Evolutionary conservation across 2,888 invertebrate genomes (phyloP), one percentile per base, ranked within the genome.

Genomic region (Leptinotarsa peninsularis): DNA sequence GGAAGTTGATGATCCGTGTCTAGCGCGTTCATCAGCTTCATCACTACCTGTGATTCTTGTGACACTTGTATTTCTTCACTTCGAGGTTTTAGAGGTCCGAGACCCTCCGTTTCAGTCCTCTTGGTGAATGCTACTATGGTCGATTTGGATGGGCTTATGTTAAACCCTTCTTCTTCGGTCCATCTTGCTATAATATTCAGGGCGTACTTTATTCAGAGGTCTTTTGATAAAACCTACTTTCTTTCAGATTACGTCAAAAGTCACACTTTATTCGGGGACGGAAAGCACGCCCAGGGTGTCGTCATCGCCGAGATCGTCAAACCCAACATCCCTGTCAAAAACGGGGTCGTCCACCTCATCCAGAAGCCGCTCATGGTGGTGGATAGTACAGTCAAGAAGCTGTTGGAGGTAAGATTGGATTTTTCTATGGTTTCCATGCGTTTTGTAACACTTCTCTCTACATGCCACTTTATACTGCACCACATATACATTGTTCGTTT

Each of bases 271-370:
- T 89, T 94, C 60, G 95, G 95, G 4, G 95, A 96, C 84, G 89
- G 92, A 3, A 93, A 92, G 81, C 96, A 96, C 87, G 91, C 93
- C 17, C 91, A 93, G 71, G 97, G 97, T 14, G 95, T 95, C 4
- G 97, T 97, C 1, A 88, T 96, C 79, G 95, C 96, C 1, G 95
- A 96, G 88, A 95, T 98, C 78, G 93, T 96, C 13, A 93, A 94
- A 85, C 94, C 94, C 50, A 97, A 98, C 88, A 97, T 98, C 81
- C 97, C 97, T 0, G 96, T 97, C 49, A 93, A 93, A 85, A 98
- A 97, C 85, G 97, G 98, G 50, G 97, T 98, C 0, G 93, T 98
- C 4, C 98, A 98, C 89, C 92, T 98, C 79, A 97, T 98, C 81
- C 95, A 96, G 84, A 92, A 95, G 80, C 97, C 97, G 0, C 90